A percentile compares a stretch with the other conserved stretches of the same genome.
Conservation (phyloP, 37 sponge, comb jelly and placozoan genomes). For the Mnemiopsis leidyi region DNA sequence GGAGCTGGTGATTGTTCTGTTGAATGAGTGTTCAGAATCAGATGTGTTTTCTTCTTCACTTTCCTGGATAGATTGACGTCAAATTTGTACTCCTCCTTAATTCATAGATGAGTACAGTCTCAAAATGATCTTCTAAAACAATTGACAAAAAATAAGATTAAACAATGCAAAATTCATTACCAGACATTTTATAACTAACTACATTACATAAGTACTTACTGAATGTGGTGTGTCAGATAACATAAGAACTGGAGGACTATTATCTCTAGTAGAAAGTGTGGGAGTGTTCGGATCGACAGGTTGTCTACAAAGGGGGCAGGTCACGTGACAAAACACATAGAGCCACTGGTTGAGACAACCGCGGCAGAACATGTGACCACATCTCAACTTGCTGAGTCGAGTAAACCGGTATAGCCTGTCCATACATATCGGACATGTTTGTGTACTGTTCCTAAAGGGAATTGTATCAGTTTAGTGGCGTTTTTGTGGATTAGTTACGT, state of each 20-base stretch:
- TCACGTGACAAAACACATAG: conserved; percentile 50
- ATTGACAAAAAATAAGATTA: too few relatives aligned
- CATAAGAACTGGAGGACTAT: neutral
- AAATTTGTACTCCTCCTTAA: too few relatives aligned
- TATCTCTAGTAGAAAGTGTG: neutral
- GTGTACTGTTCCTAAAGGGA: neutral
- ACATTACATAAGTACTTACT: neutral
- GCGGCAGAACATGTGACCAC: conserved; percentile 47
- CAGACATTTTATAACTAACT: too few relatives aligned
- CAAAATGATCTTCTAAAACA: too few relatives aligned
- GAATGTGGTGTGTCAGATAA: neutral
- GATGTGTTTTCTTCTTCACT: neutral
- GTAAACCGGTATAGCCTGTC: conserved; percentile 2
- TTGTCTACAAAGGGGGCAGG: conserved; percentile 46
- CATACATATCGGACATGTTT: conserved; percentile 35
- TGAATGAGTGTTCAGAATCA: neutral
- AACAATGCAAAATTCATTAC: too few relatives aligned
- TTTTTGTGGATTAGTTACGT: too few relatives aligned
- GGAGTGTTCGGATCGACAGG: conserved; percentile 2
- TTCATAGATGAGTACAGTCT: too few relatives aligned
- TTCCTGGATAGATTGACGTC: too few relatives aligned
- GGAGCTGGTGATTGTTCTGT: neutral
- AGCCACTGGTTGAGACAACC: conserved; percentile 56
- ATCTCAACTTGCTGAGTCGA: neutral
- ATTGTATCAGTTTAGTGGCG: too few relatives aligned